phyloP scores from a whole-genome alignment of 2,113 vertebrate genomes.

The Xyliphius kryptos region DNA sequence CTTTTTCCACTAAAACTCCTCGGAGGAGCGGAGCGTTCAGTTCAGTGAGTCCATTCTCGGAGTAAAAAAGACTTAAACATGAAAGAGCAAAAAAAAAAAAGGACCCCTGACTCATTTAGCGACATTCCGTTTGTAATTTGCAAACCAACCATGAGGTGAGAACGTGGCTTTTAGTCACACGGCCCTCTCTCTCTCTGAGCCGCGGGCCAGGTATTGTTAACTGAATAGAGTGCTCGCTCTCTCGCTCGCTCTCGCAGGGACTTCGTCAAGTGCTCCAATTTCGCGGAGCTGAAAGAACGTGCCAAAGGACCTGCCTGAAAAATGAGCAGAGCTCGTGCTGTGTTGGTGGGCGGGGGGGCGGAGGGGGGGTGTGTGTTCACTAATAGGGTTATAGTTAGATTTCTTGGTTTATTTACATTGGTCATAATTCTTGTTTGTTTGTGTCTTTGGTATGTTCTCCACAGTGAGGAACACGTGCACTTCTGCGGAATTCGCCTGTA shows the following conservation, averaged over 20 bases:
- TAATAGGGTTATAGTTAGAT: too few species aligned
- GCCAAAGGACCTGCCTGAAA: neutral
- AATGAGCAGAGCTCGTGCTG: too few species aligned
- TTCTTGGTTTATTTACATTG: too few species aligned
- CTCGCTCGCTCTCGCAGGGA: neutral
- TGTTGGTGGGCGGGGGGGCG: too few species aligned
- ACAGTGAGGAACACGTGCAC: constrained; percentile 91
- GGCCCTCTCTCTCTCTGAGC: neutral
- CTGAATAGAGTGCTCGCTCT: neutral
- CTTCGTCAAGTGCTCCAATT: constrained; percentile 14
- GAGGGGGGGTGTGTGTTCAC: too few species aligned
- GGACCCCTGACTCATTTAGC: constrained; percentile 1
- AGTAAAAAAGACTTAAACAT: constrained; percentile 22
- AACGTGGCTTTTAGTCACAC: neutral
- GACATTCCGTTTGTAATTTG: constrained; percentile 11
- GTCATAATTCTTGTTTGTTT: neutral
- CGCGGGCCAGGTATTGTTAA: constrained; percentile 7
- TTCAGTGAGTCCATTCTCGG: constrained; percentile 28
- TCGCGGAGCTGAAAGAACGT: neutral
- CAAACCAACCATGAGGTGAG: constrained; percentile 6
- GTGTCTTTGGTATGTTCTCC: constrained; percentile 27
- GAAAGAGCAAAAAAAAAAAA: neutral
- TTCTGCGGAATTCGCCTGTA: constrained; percentile 86
- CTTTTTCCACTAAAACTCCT: constrained; percentile 21
- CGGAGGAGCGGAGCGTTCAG: constrained; percentile 9